Evolutionary conservation across 1,140 invertebrate species (phyloP).

Genomic region (Pygmarrhopalites habei): DNA sequence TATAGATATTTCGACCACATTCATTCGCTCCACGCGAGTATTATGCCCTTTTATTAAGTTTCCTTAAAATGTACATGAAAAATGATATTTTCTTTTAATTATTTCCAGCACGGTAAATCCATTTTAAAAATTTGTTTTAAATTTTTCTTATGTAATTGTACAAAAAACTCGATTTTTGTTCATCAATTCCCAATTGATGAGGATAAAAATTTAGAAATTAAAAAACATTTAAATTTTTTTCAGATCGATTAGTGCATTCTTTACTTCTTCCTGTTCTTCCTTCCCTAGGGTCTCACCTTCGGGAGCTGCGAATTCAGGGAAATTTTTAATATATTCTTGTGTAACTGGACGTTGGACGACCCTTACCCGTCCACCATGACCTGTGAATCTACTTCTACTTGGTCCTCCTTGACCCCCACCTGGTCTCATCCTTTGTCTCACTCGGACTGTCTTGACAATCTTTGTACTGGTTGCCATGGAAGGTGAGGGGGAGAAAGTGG

Average conservation of each 20-base stretch:
- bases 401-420: conserved; percentile 1
- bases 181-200: no score
- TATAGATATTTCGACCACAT: no score
- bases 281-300: conserved; percentile 30
- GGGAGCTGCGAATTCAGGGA: conserved; percentile 33
- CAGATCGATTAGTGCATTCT: conserved; percentile 38
- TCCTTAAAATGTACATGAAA: no score
- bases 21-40: no score
- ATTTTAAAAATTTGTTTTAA: no score
- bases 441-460: conserved; percentile 38
- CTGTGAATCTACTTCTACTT: conserved; percentile 19
- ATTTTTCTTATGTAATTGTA: no score
- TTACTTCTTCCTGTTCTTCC: conserved; percentile 37
- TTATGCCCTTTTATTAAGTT: no score
- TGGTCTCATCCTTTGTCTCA: conserved; percentile 35
- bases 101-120: no score
- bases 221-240: conserved; percentile 29
- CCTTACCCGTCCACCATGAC: conserved; percentile 13
- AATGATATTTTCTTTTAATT: no score
- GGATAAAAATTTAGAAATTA: no score
- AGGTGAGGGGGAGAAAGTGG: conserved; percentile 11
- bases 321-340: conserved; percentile 32
- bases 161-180: no score
- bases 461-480: conserved; percentile 36
- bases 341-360: conserved; percentile 29